phyloP scores from a whole-genome alignment of 2,113 vertebrate species.

The Cyanocitta stelleri region DNA sequence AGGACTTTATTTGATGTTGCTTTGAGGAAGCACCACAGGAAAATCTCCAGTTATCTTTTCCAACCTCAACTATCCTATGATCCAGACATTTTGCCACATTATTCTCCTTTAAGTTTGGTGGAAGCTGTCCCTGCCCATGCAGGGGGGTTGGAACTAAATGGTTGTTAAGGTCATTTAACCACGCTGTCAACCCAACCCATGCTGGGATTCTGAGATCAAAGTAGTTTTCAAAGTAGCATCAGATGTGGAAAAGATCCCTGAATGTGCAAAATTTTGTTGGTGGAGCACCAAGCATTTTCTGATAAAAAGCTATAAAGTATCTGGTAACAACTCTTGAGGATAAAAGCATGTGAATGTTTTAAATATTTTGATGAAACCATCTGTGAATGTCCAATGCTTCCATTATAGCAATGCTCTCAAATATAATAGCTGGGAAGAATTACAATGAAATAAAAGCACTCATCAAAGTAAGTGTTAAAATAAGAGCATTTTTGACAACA shows the following conservation, averaged over 20 bases:
- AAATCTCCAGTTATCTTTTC: neutral
- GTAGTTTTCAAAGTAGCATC: neutral
- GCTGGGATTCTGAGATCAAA: neutral
- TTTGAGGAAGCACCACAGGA: neutral
- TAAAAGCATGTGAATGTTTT: neutral
- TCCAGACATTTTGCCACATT: neutral
- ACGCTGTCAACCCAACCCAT: too few species aligned
- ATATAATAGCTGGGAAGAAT: neutral
- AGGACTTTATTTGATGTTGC: neutral
- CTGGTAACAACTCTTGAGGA: neutral
- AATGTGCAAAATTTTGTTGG: neutral
- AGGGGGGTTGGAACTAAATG: neutral
- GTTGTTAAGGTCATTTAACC: neutral
- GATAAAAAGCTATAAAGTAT: neutral
- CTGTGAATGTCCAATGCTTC: neutral
- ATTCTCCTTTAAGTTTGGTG: neutral
- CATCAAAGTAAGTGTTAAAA: neutral
- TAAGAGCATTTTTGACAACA: neutral
- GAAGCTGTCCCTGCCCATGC: neutral
- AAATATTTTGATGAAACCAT: neutral
- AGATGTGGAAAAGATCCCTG: neutral
- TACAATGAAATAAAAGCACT: neutral
- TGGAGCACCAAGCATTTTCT: neutral
- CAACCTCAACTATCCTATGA: neutral
- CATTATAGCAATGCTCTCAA: neutral